These are phyloP conservation scores for Caenorhabditis panamensis DNA, from an alignment of 2,888 invertebrate genomes.

Conservation along the genomic window DNA sequence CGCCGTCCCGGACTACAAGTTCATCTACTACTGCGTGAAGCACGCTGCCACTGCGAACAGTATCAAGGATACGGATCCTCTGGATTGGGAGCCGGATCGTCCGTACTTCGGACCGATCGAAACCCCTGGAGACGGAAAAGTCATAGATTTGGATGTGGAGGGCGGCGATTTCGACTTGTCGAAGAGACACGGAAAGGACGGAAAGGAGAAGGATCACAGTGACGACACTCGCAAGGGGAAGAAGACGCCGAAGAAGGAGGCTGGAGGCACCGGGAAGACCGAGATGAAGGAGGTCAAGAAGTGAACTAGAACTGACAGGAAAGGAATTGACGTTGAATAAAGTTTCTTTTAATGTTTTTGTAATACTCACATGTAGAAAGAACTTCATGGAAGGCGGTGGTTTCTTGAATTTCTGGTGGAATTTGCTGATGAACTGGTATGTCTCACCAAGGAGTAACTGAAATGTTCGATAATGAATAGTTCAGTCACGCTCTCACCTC, in stretches of 20 bases:
- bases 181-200: slow-evolving; percentile 37
- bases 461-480: no score
- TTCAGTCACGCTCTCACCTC: no score
- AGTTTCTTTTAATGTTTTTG: no score
- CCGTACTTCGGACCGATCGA: slow-evolving; percentile 67
- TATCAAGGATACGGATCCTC: slow-evolving; percentile 67
- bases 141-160: slow-evolving; percentile 60
- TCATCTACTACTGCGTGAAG: slow-evolving; percentile 68
- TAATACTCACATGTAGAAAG: no score
- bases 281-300: slow-evolving; percentile 33
- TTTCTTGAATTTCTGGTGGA: no score
- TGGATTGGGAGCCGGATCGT: slow-evolving; percentile 71
- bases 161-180: slow-evolving; percentile 51
- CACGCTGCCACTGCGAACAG: slow-evolving; percentile 68
- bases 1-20: slow-evolving; percentile 75
- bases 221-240: slow-evolving; percentile 37
- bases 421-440: no score
- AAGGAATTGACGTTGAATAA: no score
- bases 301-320: no score
- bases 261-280: not conserved
- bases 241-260: slow-evolving; percentile 35
- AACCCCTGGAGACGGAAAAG: slow-evolving; percentile 65
- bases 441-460: no score
- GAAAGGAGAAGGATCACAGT: slow-evolving; percentile 24
- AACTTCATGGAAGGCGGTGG: no score